These are phyloP conservation scores for Caenorhabditis virilis DNA, from an alignment of 2,888 invertebrate genomes.

Conservation along the genomic window DNA sequence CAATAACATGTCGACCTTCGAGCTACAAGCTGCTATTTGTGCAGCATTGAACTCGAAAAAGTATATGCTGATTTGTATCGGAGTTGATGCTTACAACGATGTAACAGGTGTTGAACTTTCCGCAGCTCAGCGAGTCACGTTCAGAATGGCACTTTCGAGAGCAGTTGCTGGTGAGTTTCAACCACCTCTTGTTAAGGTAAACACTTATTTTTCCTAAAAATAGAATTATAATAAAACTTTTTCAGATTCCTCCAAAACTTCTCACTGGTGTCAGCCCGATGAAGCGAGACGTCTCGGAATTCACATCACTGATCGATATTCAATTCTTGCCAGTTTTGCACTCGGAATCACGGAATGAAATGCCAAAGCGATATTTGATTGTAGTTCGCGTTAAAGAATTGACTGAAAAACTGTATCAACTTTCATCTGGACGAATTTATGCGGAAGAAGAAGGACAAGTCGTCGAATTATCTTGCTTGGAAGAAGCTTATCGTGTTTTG, in stretches of 20 bases:
- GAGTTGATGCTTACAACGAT: constrained; percentile 19
- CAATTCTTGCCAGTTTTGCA: constrained; percentile 21
- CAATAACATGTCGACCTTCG: constrained; percentile 15
- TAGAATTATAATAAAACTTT: not conserved
- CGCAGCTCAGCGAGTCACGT: constrained; percentile 18
- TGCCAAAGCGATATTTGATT: constrained; percentile 13
- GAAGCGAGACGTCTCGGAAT: constrained; percentile 27
- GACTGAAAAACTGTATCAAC: constrained; percentile 28
- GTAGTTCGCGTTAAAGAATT: constrained; percentile 33
- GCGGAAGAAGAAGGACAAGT: constrained; percentile 20
- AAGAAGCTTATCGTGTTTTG: constrained; percentile 13
- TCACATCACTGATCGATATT: constrained; percentile 22
- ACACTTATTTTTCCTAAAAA: not conserved
- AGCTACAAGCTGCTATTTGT: constrained; percentile 30
- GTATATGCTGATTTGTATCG: constrained; percentile 19
- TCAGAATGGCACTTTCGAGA: constrained; percentile 27
- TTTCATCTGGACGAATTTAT: constrained; percentile 34
- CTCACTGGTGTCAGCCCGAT: constrained; percentile 25
- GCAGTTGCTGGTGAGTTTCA: constrained; percentile 36
- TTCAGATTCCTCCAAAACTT: constrained; percentile 27
- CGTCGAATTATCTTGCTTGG: constrained; percentile 13
- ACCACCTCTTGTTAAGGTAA: constrained; percentile 27
- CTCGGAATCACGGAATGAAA: not conserved
- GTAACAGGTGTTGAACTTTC: constrained; percentile 33
- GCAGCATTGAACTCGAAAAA: constrained; percentile 32